Percentiles rank a stretch among this genome's conserved stretches.
Conservation (phyloP, 92 coral and sea anemone genomes). For the Hydrozoanthus gracilis region DNA sequence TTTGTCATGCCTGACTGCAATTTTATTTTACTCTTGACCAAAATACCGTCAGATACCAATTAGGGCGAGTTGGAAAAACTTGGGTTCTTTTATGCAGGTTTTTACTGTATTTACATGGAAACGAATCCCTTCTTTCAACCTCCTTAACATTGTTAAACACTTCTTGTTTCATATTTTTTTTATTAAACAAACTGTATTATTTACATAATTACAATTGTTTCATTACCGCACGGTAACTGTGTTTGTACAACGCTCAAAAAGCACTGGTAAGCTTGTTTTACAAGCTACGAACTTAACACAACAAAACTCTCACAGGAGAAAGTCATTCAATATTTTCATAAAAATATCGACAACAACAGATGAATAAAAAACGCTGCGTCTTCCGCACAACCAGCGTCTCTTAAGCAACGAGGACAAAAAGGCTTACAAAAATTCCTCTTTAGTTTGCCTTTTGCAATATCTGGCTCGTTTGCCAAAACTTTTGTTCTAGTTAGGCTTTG, state of each 20-base stretch:
- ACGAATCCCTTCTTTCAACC: too few species aligned
- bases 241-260: background rate
- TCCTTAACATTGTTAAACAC: too few species aligned
- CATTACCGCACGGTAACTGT: background rate
- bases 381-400: background rate
- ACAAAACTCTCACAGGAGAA: background rate
- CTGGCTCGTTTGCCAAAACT: background rate
- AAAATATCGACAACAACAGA: background rate
- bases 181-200: background rate
- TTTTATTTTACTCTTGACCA: too few species aligned
- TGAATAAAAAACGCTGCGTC: background rate
- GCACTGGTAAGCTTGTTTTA: background rate
- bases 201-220: background rate
- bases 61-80: too few species aligned
- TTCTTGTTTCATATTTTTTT: background rate
- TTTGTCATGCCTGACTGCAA: too few species aligned
- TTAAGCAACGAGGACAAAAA: background rate
- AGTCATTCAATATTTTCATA: background rate
- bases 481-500: background rate
- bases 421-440: background rate
- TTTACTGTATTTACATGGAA: too few species aligned
- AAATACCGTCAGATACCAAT: too few species aligned
- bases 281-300: background rate
- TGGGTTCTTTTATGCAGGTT: too few species aligned
- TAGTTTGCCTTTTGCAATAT: background rate